phyloP scores from a whole-genome alignment of 2,888 invertebrate species.

The Pollenia labialis region DNA sequence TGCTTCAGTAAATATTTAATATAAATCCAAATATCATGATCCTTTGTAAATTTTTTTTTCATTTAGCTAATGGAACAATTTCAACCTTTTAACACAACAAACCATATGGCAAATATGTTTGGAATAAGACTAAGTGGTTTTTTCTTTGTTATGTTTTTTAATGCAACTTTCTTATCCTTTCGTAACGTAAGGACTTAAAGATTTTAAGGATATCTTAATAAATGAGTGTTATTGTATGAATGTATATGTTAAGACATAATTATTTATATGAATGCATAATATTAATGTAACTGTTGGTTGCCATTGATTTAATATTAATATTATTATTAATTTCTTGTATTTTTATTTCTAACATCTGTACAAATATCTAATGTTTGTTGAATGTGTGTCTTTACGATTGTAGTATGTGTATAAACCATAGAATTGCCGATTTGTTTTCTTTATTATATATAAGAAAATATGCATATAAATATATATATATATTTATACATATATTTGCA shows the following conservation, averaged over 20 bases:
- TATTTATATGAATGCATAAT: neutral
- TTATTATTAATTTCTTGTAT: constrained; percentile 46
- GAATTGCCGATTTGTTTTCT: neutral
- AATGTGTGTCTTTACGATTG: neutral
- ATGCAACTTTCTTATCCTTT: neutral
- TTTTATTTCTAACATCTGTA: constrained; percentile 49
- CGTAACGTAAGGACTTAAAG: neutral
- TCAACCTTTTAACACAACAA: neutral
- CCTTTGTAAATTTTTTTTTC: constrained; percentile 9
- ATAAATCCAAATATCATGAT: neutral
- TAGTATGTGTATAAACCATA: constrained; percentile 7
- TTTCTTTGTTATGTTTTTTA: too few species aligned
- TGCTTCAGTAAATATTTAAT: too few species aligned
- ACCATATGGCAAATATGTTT: neutral
- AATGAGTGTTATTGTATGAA: constrained; percentile 49
- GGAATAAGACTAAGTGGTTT: neutral
- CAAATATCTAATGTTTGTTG: constrained; percentile 41
- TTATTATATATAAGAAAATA: constrained; percentile 8
- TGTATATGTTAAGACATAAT: constrained; percentile 17
- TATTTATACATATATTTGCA: constrained; percentile 20
- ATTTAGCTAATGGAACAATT: constrained; percentile 2
- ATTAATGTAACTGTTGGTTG: constrained; percentile 3
- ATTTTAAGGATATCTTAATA: neutral
- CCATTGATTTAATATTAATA: neutral
- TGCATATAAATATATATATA: neutral